Base-by-base conservation (phyloP, 2,888 invertebrate genomes). In the Coenonympha glycerion region DNA sequence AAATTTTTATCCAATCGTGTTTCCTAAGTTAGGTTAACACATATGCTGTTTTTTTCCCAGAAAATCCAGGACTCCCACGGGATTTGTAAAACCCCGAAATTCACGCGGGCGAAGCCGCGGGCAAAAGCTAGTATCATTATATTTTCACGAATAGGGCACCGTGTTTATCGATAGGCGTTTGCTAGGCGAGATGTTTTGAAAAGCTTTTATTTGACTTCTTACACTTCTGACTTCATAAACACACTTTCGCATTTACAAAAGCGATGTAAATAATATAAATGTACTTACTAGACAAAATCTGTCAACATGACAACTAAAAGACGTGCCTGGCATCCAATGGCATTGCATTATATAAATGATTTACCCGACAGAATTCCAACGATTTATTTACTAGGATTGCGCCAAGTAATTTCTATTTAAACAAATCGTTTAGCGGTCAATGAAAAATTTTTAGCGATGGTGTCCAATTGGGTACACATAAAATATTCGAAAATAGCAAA, bases 371-470 rank as follows among this genome's bases (percentile, higher is more conserved):
- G 33, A 45, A 52, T 50, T 45, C 40, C 39, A 24, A 42, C 37
- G 15, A 30, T 39, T 26, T 49, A 49, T 39, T 31, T 49, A 49
- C 47, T 44, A 37, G 39, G 47, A 31, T 48, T 33, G 57, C 51
- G 55, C 55, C 57, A 58, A 57, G 51, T 55, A 42, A 39, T 39
- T 24, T 44, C 19, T 39, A 13, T 40, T 24, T 30, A 41, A 22
- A 40, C 34, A 28, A 45, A 50, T 40, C 37, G 45, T 51, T 49
- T 56, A 44, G 39, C 42, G 39, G 44, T 36, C 31, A 33, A 50
- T 46, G 33, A 50, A 46, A 49, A 34, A 50, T 49, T 21, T 18
- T 31, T 44, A 31, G 22, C 16, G 33, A 28, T 11, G 13, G 37
- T 48, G 39, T 34, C 39, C 22, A 42, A 44, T 28, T 44, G 34